These are phyloP conservation scores for Stenodema calcarata DNA, from an alignment of 2,888 invertebrate species.

Conservation along the genomic window DNA sequence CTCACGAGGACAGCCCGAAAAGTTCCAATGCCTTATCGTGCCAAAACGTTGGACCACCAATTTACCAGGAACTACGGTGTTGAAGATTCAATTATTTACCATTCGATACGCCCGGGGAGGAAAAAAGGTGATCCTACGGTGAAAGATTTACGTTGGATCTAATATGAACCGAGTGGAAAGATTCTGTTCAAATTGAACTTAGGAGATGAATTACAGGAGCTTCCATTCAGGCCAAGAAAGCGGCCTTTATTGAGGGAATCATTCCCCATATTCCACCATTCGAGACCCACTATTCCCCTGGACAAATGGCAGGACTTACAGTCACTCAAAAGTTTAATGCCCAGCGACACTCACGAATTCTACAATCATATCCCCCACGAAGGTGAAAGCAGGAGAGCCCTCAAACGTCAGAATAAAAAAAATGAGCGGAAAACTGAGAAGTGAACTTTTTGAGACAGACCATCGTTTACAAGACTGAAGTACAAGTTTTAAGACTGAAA, in stretches of 20 bases:
- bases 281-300: too few species aligned
- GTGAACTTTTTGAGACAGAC: background rate
- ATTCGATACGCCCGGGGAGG: conserved; percentile 45
- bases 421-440: too few species aligned
- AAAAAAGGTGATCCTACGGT: conserved; percentile 49
- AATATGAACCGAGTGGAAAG: background rate
- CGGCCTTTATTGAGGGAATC: background rate
- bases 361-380: background rate
- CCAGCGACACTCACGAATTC: background rate
- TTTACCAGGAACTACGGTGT: conserved; percentile 47
- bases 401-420: background rate
- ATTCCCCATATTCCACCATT: background rate
- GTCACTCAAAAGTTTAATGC: background rate
- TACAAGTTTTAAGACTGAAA: too few species aligned
- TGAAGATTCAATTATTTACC: conserved; percentile 15
- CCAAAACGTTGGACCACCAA: conserved; percentile 31
- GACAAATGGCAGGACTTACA: background rate
- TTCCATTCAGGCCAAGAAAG: background rate
- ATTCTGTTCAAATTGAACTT: background rate
- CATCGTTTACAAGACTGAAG: too few species aligned
- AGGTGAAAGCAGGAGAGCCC: background rate
- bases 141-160: conserved; percentile 28
- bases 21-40: conserved; percentile 37
- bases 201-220: too few species aligned
- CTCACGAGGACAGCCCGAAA: background rate